phyloP scores from a whole-genome alignment of 2,888 invertebrate species.

The Holacanthella duospinosa region DNA sequence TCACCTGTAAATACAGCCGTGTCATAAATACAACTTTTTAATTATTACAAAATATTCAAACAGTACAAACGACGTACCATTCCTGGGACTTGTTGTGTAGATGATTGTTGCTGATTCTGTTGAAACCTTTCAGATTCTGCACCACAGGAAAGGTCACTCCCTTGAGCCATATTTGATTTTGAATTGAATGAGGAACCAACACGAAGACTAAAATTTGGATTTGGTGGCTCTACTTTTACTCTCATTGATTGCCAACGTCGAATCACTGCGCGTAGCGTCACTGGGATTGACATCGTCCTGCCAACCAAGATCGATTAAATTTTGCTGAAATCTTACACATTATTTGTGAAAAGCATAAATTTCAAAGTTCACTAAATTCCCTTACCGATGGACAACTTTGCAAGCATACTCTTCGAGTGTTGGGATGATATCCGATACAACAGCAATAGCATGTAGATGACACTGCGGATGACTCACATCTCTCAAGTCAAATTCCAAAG shows the following conservation, averaged over 20 bases:
- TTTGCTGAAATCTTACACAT: not conserved
- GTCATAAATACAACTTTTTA: no score
- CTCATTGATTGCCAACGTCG: conserved; percentile 71
- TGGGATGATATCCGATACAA: conserved; percentile 33
- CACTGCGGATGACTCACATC: conserved; percentile 72
- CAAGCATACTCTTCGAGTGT: conserved; percentile 39
- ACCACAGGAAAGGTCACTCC: conserved; percentile 21
- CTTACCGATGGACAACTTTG: conserved; percentile 60
- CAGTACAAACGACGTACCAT: no score
- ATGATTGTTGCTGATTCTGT: conserved; percentile 12
- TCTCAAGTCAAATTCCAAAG: conserved; percentile 74
- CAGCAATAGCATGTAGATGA: conserved; percentile 50
- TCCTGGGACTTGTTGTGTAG: conserved; percentile 16
- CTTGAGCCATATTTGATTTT: conserved; percentile 8
- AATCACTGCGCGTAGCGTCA: conserved; percentile 77
- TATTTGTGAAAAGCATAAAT: not conserved
- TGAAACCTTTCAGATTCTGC: conserved; percentile 22
- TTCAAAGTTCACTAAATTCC: not conserved
- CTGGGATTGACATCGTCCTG: conserved; percentile 74
- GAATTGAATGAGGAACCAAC: conserved; percentile 17
- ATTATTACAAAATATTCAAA: no score
- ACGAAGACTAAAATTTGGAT: conserved; percentile 27
- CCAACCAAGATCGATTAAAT: not conserved
- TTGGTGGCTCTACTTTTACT: conserved; percentile 39
- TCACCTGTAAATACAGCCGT: no score